Base-by-base conservation (phyloP, 2,797 vertebrate species). In the Pristis pectinata region DNA sequence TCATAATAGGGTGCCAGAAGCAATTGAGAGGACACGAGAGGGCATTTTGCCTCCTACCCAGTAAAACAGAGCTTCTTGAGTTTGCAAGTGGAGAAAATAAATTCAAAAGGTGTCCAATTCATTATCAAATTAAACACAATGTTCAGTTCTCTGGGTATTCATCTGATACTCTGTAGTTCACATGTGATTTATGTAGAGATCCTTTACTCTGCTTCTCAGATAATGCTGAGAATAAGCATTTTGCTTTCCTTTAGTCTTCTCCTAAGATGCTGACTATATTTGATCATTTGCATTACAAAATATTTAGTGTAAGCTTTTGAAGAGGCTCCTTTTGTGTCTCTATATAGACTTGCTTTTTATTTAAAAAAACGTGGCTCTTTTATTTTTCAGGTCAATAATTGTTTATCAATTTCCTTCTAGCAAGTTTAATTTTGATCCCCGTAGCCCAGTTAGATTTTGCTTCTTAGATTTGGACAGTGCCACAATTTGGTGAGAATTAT, bases 321-420 rank as follows among this genome's bases (percentile, higher is more conserved):
- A 87, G 59, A 89, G 13, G 34, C 56, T 61, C 85, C 56, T 61
- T 64, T 49, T 19, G 6, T 61, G 15, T 61, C 59, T 85, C 49
- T 10, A 61, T 89, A 61, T 61, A 53, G 44, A 49, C 8, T 5
- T 80, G 44, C 30, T 82, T 24, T 49, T 19, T 53, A 24, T 27
- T 83, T 53, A 83, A 83, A 27, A 83, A 83, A 27, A 53, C 49
- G 13, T 87, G 85, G 34, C 56, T 87, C 83, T 61, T 89, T 89
- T 89, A 61, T 89, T 56, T 89, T 89, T 61, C 17, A 24, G 37
- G 2, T 37, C 61, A 8, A 64, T 91, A 64, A 91, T 91, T 64
- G 19, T 91, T 37, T 61, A 91, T 91, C n/a, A 91, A 64, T 64
- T 91, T 91, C n/a, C 87, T 91, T 64, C 85, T 6, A 64, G 59